These are phyloP conservation scores for Peucedramus taeniatus DNA, from an alignment of 2,113 vertebrate genomes.

Conservation along the genomic window DNA sequence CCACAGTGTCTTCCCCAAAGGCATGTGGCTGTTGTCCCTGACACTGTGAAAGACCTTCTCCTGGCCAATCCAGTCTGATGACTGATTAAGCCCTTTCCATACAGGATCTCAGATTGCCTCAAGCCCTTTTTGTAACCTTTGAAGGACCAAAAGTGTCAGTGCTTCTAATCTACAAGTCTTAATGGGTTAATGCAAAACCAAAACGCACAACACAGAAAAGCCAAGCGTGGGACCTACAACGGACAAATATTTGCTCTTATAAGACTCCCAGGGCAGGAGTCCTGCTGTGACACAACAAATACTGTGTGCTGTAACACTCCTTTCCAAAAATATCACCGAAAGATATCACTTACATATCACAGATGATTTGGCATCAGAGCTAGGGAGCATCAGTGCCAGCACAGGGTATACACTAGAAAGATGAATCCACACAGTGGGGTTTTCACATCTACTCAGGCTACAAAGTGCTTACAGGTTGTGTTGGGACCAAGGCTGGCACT, in stretches of 20 bases:
- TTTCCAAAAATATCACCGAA: constrained; percentile 48
- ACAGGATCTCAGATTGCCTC: constrained; percentile 17
- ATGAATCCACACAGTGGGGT: not conserved
- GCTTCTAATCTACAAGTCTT: constrained; percentile 27
- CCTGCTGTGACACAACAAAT: constrained; percentile 59
- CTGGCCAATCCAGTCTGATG: not conserved
- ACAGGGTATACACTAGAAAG: not conserved
- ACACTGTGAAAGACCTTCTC: not conserved
- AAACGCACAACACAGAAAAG: not conserved
- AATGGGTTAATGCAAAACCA: constrained; percentile 6
- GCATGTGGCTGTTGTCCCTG: not conserved
- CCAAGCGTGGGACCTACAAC: not conserved
- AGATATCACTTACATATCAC: not conserved
- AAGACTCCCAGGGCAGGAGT: constrained; percentile 39
- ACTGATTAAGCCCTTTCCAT: not conserved
- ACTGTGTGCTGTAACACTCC: constrained; percentile 37
- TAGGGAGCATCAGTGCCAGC: constrained; percentile 41
- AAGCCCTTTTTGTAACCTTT: constrained; percentile 19
- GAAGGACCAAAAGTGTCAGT: constrained; percentile 62
- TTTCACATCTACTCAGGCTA: constrained; percentile 31
- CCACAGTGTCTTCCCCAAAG: not conserved
- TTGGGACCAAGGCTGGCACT: constrained; percentile 5
- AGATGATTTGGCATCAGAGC: constrained; percentile 39
- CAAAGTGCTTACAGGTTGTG: constrained; percentile 22
- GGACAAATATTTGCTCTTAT: constrained; percentile 8